Percentiles rank a stretch among this genome's conserved stretches.
Evolutionary conservation across 64 coral and sea anemone genomes (phyloP).

Genomic region (Pachyseris speciosa): DNA sequence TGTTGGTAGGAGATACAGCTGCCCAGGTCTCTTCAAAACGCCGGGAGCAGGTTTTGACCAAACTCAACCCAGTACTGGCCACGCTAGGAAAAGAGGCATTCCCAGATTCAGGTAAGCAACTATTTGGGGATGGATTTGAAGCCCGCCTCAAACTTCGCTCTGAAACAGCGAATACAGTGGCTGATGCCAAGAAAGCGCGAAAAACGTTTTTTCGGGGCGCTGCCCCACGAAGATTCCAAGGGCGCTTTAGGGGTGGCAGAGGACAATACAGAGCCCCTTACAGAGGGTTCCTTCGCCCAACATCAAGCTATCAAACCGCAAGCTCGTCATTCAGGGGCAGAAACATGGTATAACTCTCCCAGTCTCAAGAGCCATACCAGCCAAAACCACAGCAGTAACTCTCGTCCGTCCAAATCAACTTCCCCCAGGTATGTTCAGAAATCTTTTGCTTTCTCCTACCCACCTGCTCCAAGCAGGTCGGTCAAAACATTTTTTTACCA

Average conservation of each 20-base stretch:
- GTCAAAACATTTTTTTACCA: conserved; percentile 54
- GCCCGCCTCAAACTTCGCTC: conserved; percentile 1
- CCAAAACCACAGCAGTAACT: not conserved
- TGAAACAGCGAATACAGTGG: conserved; percentile 38
- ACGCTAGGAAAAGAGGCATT: conserved; percentile 36
- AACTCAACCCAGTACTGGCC: not conserved
- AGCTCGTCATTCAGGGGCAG: not conserved
- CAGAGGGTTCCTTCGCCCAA: conserved; percentile 21
- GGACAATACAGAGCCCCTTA: conserved; percentile 15
- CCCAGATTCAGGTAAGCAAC: conserved; percentile 30
- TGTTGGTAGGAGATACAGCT: conserved; percentile 33
- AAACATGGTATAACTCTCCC: not conserved
- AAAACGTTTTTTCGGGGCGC: conserved; percentile 48
- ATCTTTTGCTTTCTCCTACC: conserved; percentile 23
- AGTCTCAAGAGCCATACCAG: not conserved
- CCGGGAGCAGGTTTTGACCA: conserved; percentile 26
- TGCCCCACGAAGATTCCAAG: conserved; percentile 36
- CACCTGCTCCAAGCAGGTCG: conserved; percentile 22
- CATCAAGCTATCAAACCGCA: not conserved
- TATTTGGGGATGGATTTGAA: conserved; percentile 40
- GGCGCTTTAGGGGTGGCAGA: conserved; percentile 20
- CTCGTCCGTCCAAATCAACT: not conserved
- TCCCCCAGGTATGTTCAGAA: conserved; percentile 57
- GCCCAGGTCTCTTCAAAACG: conserved; percentile 9
- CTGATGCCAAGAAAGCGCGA: not conserved